A percentile compares a stretch with the other conserved stretches of the same genome.
These are phyloP conservation scores for Dilophus febrilis DNA, from an alignment of 2,888 invertebrate genomes.

Conservation along the genomic window DNA sequence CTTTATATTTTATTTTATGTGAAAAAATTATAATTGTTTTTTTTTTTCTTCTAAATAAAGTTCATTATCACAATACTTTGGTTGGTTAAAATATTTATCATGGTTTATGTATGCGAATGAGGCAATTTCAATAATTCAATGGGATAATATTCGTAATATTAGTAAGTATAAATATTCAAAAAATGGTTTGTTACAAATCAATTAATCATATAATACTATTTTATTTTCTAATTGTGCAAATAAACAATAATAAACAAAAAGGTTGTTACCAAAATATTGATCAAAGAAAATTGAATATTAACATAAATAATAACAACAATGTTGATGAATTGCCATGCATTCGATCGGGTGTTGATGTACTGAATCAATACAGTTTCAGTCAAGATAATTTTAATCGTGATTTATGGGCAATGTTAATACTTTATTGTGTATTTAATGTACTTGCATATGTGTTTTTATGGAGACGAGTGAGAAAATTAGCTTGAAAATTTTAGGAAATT, in stretches of 20 bases:
- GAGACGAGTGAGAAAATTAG: slow-evolving; percentile 34
- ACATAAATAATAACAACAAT: slow-evolving; percentile 16
- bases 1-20: background rate
- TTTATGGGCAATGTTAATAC: slow-evolving; percentile 42
- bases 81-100: slow-evolving; percentile 64
- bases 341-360: slow-evolving; percentile 50
- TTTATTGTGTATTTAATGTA: slow-evolving; percentile 52
- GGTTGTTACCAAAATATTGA: background rate
- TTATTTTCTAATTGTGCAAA: too few relatives aligned
- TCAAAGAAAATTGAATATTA: background rate
- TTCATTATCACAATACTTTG: slow-evolving; percentile 48
- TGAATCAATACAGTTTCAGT: slow-evolving; percentile 55
- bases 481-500: too few relatives aligned
- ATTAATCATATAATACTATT: too few relatives aligned
- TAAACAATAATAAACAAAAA: too few relatives aligned
- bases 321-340: slow-evolving; percentile 51
- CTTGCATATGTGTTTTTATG: slow-evolving; percentile 51
- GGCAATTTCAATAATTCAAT: slow-evolving; percentile 64
- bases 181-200: too few relatives aligned
- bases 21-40: slow-evolving; percentile 2
- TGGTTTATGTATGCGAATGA: slow-evolving; percentile 81
- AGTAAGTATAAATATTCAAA: slow-evolving; percentile 28
- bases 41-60: slow-evolving; percentile 29
- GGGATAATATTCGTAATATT: slow-evolving; percentile 57
- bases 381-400: slow-evolving; percentile 44